Base-by-base conservation (phyloP, 2,113 vertebrate genomes). In the Spheniscus mendiculus region DNA sequence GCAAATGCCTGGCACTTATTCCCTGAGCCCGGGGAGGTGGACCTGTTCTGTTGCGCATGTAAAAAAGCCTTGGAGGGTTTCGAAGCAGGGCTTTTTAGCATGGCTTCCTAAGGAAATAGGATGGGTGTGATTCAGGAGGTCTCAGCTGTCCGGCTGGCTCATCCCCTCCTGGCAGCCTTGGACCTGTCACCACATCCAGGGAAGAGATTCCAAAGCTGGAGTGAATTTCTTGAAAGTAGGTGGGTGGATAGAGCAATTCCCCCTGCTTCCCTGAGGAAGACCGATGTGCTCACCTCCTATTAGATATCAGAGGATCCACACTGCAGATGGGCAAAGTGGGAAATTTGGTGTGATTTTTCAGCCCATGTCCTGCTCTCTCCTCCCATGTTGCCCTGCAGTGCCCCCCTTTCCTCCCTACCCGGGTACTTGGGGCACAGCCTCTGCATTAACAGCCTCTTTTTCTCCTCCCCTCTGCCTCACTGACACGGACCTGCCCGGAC, bases 401-500 rank as follows among this genome's bases (percentile, higher is more conserved):
- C 20, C 45, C 15, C 40, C 26, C 15, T 47, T 36, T 53, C 32
- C 72, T 63, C 29, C 45, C 50, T 58, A 1, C 38, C 21, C 3
- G 3, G 34, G 42, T n/a, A 1, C 5, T 2, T 50, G 53, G 56
- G 92, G 81, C 42, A 40, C 55, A 56, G 73, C 25, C 42, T 53
- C 25, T 1, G 9, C 73, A 69, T 25, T 93, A 90, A 97, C 70
- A 76, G 25, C 61, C 26, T 88, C 44, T 92, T 42, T 83, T 62
- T 92, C 66, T 90, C 25, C 11, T 71, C 22, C 40, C 44, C 25
- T 76, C 20, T 79, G 50, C 88, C 55, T 62, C 8, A 1, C 61
- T 3, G 4, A 5, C 36, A 2, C 1, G 40, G 49, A 44, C n/a
- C n/a, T 38, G n/a, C 23, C 62, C 0, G 45, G 62, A 23, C 0